Evolutionary conservation across 2,113 vertebrate genomes (phyloP).

Genomic region (Nothocercus julius): DNA sequence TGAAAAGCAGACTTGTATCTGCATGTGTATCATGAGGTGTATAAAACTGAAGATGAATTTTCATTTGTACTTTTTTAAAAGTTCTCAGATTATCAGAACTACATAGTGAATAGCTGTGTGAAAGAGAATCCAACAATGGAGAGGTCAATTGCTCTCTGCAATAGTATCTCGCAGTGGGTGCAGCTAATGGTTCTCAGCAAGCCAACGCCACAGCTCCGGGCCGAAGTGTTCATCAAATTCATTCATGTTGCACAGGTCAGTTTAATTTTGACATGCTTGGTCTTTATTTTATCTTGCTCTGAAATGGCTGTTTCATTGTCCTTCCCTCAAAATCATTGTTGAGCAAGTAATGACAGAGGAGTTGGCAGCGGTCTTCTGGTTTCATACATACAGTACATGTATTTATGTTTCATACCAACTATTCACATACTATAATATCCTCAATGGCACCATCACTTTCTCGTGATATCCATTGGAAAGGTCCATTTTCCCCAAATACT

Average conservation of each 20-base stretch:
- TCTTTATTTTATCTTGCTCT: not conserved
- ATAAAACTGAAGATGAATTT: not conserved
- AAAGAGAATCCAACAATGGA: conserved; percentile 96
- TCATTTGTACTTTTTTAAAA: conserved; percentile 35
- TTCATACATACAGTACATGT: fast-evolving
- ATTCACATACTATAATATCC: not conserved
- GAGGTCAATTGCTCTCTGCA: conserved; percentile 93
- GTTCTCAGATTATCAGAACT: conserved; percentile 95
- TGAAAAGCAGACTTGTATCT: not conserved
- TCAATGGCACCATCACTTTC: not conserved
- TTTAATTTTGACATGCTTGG: not conserved
- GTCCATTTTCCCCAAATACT: not conserved
- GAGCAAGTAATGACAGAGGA: not conserved
- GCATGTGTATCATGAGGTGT: not conserved
- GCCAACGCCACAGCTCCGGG: conserved; percentile 92
- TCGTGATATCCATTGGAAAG: not conserved
- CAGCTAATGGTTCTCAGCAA: conserved; percentile 96
- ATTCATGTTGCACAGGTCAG: conserved; percentile 94
- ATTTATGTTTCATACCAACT: not conserved
- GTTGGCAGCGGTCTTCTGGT: not conserved
- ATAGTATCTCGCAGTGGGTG: conserved; percentile 96
- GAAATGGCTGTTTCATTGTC: not conserved
- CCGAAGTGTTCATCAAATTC: conserved; percentile 96
- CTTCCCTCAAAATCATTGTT: not conserved
- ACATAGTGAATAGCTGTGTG: conserved; percentile 90